phyloP scores from a whole-genome alignment of 2,888 invertebrate genomes.

The Nemapogon koenigi region DNA sequence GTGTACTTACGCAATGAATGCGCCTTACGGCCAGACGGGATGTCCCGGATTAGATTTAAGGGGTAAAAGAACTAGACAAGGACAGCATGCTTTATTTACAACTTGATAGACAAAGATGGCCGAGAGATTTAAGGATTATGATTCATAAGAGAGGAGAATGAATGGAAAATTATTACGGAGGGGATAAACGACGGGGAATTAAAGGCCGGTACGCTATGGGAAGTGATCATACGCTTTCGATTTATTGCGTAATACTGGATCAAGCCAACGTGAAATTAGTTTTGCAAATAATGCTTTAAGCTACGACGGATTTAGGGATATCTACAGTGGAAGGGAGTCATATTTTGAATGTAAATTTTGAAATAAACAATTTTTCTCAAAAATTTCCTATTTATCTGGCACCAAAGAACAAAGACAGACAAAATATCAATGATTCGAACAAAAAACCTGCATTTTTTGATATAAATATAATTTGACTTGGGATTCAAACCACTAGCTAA shows the following conservation, averaged over 20 bases:
- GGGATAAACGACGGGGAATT: conserved; percentile 42
- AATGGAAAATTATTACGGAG: conserved; percentile 60
- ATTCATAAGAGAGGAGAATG: conserved; percentile 60
- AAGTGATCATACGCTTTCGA: conserved; percentile 15
- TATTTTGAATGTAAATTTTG: too few relatives aligned
- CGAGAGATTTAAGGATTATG: conserved; percentile 62
- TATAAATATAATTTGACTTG: too few relatives aligned
- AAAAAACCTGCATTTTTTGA: too few relatives aligned
- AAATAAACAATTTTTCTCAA: too few relatives aligned
- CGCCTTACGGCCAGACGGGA: conserved; percentile 47
- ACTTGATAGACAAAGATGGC: conserved; percentile 34
- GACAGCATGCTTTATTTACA: conserved; percentile 28
- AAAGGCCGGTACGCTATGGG: conserved; percentile 25
- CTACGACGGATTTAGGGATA: too few relatives aligned
- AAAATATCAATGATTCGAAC: too few relatives aligned
- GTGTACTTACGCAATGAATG: conserved; percentile 29
- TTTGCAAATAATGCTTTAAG: conserved; percentile 1
- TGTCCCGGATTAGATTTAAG: conserved; percentile 63
- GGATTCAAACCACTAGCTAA: too few relatives aligned
- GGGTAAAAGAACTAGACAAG: conserved; percentile 54
- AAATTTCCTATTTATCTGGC: too few relatives aligned
- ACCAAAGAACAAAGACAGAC: too few relatives aligned
- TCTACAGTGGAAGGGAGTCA: too few relatives aligned
- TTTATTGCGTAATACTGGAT: conserved; percentile 7
- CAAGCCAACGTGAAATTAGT: conserved; percentile 3